These are phyloP conservation scores for Bergia sp. DNA, from an alignment of 92 coral and sea anemone species.

Conservation along the genomic window DNA sequence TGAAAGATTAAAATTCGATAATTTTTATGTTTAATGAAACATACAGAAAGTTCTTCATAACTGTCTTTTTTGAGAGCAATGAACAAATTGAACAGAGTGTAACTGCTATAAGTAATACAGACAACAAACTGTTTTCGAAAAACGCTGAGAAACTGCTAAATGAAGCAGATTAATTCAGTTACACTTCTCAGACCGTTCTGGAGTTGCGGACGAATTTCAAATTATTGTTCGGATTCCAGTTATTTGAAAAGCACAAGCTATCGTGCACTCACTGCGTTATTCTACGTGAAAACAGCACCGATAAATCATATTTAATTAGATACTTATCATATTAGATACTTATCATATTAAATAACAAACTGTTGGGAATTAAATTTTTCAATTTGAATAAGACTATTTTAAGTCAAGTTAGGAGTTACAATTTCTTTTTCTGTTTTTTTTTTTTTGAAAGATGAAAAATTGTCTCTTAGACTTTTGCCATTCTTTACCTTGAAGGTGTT, in stretches of 20 bases:
- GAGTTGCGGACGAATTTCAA: neutral
- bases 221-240: neutral
- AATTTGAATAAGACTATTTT: too few relatives aligned
- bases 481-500: too few relatives aligned
- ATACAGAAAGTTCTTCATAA: neutral
- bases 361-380: neutral
- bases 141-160: neutral
- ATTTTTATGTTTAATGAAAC: too few relatives aligned
- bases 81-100: neutral
- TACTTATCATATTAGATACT: neutral
- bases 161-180: neutral
- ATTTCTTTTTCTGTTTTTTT: neutral
- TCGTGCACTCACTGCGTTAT: neutral
- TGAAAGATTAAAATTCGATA: neutral
- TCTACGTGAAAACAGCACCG: neutral
- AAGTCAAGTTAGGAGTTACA: neutral
- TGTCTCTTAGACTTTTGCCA: neutral
- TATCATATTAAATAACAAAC: neutral
- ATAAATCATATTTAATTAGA: neutral
- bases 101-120: neutral
- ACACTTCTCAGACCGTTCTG: neutral
- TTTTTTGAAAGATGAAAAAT: neutral
- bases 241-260: neutral
- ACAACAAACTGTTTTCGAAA: neutral
- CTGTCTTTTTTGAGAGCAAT: neutral